Percentiles rank a stretch among this genome's conserved stretches.
Evolutionary conservation across 2,888 invertebrate genomes (phyloP).

Genomic region (Hemicrepidius hirtus): DNA sequence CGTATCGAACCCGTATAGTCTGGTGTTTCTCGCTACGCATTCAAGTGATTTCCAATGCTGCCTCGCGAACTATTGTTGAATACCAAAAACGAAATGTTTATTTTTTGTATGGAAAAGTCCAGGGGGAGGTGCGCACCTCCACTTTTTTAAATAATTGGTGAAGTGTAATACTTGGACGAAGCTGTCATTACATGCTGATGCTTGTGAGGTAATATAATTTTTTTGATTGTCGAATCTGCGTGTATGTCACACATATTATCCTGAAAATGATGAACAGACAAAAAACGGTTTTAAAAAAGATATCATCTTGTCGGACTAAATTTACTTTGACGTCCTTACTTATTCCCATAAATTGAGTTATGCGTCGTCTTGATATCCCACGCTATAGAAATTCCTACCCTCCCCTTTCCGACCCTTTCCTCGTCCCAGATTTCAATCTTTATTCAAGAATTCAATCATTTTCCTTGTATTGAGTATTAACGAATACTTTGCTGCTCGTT

Average conservation of each 20-base stretch:
- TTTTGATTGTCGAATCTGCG: background rate
- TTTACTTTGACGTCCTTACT: conserved; percentile 42
- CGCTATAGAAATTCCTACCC: conserved; percentile 37
- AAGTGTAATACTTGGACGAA: no score
- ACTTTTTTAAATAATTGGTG: no score
- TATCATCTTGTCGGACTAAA: conserved; percentile 43
- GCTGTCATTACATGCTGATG: no score
- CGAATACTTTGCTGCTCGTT: conserved; percentile 28
- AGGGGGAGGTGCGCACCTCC: no score
- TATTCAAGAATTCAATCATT: conserved; percentile 46
- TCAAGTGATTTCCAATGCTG: no score
- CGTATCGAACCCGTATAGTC: no score
- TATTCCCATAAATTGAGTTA: conserved; percentile 46
- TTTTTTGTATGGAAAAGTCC: no score
- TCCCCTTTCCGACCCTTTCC: conserved; percentile 4
- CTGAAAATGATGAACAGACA: background rate
- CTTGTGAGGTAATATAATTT: no score
- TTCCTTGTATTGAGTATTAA: conserved; percentile 42
- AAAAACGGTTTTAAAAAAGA: conserved; percentile 17
- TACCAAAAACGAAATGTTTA: no score
- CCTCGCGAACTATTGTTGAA: no score
- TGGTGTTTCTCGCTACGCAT: no score
- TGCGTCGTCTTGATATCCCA: conserved; percentile 35
- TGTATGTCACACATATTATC: background rate
- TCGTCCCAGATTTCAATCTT: conserved; percentile 42